Evolutionary conservation across 2,888 invertebrate genomes (phyloP), one percentile per base, ranked within the genome.

Genomic region (Drosophila emarginata): DNA sequence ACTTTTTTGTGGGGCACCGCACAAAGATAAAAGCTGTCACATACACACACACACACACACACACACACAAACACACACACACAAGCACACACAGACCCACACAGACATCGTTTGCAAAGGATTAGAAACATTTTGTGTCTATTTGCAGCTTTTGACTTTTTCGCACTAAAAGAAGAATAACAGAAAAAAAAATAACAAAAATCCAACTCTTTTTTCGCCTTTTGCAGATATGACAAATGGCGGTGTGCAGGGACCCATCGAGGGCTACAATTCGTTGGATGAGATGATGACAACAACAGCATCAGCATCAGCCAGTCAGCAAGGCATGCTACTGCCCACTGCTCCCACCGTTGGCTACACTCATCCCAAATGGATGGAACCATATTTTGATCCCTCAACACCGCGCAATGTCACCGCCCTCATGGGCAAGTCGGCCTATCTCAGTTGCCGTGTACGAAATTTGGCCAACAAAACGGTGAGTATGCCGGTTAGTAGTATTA

Each of bases 361-460:
- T 32, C 90, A 89, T 79, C 91, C 91, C 54, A 91, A 90, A 78
- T 92, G 92, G 92, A 88, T 91, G 77, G 93, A 94, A 88, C 96
- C 96, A 7, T 94, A 95, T 82, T 96, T 96, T 92, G 96, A 96
- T 93, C 93, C 94, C 65, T 93, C 94, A 80, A 95, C 95, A 60
- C 95, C 96, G 53, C 93, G 95, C 70, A 96, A 96, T 93, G 95
- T 96, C 75, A 96, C 96, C 40, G 96, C 96, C 28, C 94, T 96
- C 45, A 95, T 96, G 75, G 96, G 96, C 87, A 96, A 96, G 92
- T 95, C 92, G 32, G 92, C 92, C 64, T 92, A 91, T 87, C 87
- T 92, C 64, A 91, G 91, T 77, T 92, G 92, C 84, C 90, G 91
- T 71, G 92, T 92, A 62, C 87, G 90, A 74, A 92, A 92, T 88